Base-by-base conservation (phyloP, 2,113 vertebrate genomes). In the Podilymbus podiceps region DNA sequence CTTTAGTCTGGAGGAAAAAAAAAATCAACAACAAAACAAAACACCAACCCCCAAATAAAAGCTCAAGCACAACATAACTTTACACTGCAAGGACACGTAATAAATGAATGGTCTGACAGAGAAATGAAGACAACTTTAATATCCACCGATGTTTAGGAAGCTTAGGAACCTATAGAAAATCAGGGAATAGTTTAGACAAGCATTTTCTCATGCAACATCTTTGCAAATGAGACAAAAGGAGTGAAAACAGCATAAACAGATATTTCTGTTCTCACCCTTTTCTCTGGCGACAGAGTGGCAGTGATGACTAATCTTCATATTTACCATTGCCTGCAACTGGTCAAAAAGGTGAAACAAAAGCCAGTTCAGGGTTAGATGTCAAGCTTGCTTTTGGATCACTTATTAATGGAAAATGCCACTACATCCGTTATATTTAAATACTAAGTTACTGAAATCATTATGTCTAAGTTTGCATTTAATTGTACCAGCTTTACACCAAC, bases 231-330 rank as follows among this genome's bases (percentile, higher is more conserved):
- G 16, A 69, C 19, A 67, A 47, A 67, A 47, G n/a, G 33, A 78
- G 12, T 10, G 31, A 33, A 73, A 62, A 23, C 19, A 56, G 20
- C 21, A 52, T 33, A 59, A 91, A 73, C 2, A 79, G 30, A 73
- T 64, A 53, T 76, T 46, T 82, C 42, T 90, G 8, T 49, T 85
- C 40, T 63, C 55, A 10, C 28, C 18, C 28, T 38, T 38, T 38
- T 38, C 38, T 38, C 38, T n/a, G 46, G 20, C 0, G 1, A 79
- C 40, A 71, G 4, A 47, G 0, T 9, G 75, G 23, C 33, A 83
- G 53, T 8, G 35, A 50, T 68, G 22, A 73, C 35, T 49, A 16
- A 86, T 25, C 85, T 83, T 82, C 56, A 17, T 42, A 71, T 15
- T 88, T 62, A 40, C 11, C 23, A 10, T 20, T 72, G 22, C 62